Percentiles rank a stretch among this genome's conserved stretches.
phyloP scores from a whole-genome alignment of 2,113 vertebrate genomes.

The Arizona elegans region DNA sequence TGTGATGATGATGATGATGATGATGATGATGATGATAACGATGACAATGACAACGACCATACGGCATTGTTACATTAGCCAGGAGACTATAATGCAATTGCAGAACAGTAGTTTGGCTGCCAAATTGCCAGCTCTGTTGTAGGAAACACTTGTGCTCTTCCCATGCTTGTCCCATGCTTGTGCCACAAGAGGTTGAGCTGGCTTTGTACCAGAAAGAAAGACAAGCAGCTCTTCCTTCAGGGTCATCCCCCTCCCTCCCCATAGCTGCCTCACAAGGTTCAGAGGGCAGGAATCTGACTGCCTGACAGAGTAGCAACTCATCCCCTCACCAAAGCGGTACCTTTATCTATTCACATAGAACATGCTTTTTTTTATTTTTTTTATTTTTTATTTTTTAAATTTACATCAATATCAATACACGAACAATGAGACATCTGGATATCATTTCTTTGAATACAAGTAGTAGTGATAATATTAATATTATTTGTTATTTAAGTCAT shows the following conservation, averaged over 20 bases:
- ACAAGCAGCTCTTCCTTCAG: background rate
- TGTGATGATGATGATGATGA: background rate
- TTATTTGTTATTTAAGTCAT: no score
- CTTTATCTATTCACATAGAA: background rate
- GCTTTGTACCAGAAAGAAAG: background rate
- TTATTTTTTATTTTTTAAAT: no score
- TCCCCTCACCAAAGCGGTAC: background rate
- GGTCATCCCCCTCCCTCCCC: background rate
- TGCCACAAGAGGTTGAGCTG: background rate
- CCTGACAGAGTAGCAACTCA: background rate
- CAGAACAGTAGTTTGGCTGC: background rate
- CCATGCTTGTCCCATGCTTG: no score
- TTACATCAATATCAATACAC: no score
- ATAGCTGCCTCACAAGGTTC: background rate
- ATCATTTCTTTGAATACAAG: no score
- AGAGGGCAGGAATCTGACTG: background rate
- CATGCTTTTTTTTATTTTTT: background rate
- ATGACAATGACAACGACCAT: background rate
- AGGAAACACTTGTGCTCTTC: background rate
- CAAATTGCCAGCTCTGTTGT: background rate
- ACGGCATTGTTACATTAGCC: background rate
- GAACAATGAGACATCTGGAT: no score
- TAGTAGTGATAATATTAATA: no score
- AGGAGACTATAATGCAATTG: background rate
- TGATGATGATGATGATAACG: background rate